A percentile compares a stretch with the other conserved stretches of the same genome.
phyloP scores from a whole-genome alignment of 1,140 invertebrate genomes.

The Maniola jurtina region DNA sequence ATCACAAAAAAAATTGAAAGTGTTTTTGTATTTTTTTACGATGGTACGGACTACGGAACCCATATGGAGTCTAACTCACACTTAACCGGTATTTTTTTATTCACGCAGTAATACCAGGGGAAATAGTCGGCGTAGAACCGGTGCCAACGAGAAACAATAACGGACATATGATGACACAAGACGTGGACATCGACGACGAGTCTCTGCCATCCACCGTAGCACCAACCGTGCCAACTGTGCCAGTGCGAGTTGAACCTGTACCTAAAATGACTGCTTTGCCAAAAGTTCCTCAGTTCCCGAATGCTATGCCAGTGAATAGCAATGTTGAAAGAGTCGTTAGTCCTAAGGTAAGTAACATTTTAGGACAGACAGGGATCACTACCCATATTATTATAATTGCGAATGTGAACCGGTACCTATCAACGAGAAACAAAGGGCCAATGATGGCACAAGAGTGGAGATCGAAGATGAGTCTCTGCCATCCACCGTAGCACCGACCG shows the following conservation, averaged over 20 bases:
- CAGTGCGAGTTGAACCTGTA: constrained; percentile 11
- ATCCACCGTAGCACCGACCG: constrained; percentile 1
- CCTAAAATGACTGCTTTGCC: constrained; percentile 26
- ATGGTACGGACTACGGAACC: too few species aligned
- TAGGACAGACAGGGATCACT: too few species aligned
- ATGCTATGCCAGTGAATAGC: constrained; percentile 38
- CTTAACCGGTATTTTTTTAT: background rate
- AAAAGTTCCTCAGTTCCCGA: constrained; percentile 37
- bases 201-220: constrained; percentile 2
- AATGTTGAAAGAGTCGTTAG: constrained; percentile 39
- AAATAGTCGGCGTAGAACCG: constrained; percentile 80
- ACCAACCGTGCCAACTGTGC: constrained; percentile 2
- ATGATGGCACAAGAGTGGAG: constrained; percentile 31
- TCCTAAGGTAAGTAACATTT: constrained; percentile 42
- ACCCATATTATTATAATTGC: too few species aligned
- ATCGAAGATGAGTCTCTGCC: constrained; percentile 26
- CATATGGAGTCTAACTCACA: too few species aligned
- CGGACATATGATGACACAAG: constrained; percentile 25
- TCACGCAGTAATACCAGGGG: constrained; percentile 76
- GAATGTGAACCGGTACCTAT: constrained; percentile 71
- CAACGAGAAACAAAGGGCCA: constrained; percentile 34
- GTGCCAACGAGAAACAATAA: constrained; percentile 61
- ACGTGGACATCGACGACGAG: constrained; percentile 35
- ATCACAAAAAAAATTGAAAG: too few species aligned
- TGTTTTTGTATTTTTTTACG: too few species aligned